phyloP scores from a whole-genome alignment of 2,888 invertebrate genomes.

The Nycteola revayana region DNA sequence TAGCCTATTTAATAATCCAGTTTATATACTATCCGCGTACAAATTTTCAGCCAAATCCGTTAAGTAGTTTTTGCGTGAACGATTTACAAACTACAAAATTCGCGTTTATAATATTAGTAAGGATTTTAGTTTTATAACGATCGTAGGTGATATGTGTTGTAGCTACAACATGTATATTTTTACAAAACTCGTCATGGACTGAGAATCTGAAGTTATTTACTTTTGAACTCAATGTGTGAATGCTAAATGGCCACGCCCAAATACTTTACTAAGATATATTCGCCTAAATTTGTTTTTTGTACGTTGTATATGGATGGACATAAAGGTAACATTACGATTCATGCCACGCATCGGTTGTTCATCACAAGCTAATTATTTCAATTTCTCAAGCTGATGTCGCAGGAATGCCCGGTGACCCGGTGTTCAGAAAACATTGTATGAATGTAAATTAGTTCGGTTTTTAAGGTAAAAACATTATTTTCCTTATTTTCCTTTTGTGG shows the following conservation, averaged over 20 bases:
- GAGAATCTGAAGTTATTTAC: neutral
- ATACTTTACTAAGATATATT: conserved; percentile 25
- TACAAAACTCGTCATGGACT: too few relatives aligned
- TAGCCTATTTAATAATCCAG: too few relatives aligned
- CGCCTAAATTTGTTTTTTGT: conserved; percentile 21
- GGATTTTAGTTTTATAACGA: too few relatives aligned
- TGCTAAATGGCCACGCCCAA: conserved; percentile 28
- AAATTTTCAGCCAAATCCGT: too few relatives aligned
- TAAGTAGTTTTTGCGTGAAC: too few relatives aligned
- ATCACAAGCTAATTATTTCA: conserved; percentile 71
- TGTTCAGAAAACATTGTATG: conserved; percentile 47
- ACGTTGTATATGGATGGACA: conserved; percentile 19
- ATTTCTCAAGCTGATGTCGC: conserved; percentile 64
- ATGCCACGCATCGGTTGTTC: conserved; percentile 42
- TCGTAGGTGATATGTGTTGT: too few relatives aligned
- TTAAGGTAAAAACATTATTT: conserved; percentile 1
- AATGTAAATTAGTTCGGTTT: conserved; percentile 54
- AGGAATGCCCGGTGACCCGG: conserved; percentile 55
- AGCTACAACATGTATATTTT: too few relatives aligned
- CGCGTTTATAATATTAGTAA: too few relatives aligned
- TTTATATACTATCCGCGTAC: too few relatives aligned
- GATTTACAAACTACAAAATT: too few relatives aligned
- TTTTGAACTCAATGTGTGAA: conserved; percentile 11
- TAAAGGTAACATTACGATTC: conserved; percentile 31
- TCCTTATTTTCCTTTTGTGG: too few relatives aligned